Evolutionary conservation across 2,888 invertebrate genomes (phyloP).

Genomic region (Pollenia angustigena): DNA sequence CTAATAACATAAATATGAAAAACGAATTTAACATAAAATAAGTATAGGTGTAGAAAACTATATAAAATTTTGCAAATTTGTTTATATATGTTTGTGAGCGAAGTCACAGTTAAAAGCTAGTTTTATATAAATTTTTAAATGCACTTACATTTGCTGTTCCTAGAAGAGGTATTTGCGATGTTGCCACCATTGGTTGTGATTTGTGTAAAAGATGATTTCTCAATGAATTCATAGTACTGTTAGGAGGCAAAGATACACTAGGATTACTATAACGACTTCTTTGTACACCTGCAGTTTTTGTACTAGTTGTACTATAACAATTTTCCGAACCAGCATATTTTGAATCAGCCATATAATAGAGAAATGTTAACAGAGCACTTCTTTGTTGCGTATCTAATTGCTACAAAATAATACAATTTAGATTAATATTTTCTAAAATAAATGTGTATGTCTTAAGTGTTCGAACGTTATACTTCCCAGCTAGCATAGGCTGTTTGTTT

Average conservation of each 20-base stretch:
- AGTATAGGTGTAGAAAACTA: too few species aligned
- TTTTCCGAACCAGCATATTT: conserved; percentile 74
- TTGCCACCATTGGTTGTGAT: conserved; percentile 41
- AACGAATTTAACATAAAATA: too few species aligned
- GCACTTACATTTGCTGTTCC: conserved; percentile 49
- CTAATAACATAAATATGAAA: too few species aligned
- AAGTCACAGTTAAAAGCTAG: too few species aligned
- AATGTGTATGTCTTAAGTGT: too few species aligned
- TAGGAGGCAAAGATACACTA: conserved; percentile 64
- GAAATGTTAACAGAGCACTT: conserved; percentile 86
- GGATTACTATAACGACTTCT: conserved; percentile 60
- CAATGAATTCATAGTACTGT: conserved; percentile 74
- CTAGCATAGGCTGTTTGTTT: too few species aligned
- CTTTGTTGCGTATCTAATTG: conserved; percentile 87
- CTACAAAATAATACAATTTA: conserved; percentile 72
- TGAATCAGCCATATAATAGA: conserved; percentile 81
- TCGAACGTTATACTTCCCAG: too few species aligned
- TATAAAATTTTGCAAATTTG: too few species aligned
- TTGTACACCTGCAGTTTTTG: conserved; percentile 43
- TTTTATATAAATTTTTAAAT: neutral
- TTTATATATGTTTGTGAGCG: too few species aligned
- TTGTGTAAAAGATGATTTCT: conserved; percentile 75
- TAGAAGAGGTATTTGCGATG: conserved; percentile 43
- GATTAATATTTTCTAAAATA: too few species aligned
- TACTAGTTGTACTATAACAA: conserved; percentile 63